These are phyloP conservation scores for Sipha flava DNA, from an alignment of 1,140 invertebrate genomes.

Conservation along the genomic window DNA sequence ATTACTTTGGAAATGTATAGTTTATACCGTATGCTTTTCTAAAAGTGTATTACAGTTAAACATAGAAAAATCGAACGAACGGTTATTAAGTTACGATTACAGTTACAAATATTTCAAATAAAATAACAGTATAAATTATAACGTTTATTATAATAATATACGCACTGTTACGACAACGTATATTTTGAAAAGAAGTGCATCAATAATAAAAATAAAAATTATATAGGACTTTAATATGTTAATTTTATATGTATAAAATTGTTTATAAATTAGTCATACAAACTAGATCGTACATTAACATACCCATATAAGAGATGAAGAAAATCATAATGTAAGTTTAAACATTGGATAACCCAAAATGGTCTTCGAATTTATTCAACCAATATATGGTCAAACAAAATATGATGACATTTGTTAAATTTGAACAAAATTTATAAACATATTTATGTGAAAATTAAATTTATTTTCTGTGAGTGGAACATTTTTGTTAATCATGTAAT, in stretches of 20 bases:
- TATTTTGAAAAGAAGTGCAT: background rate
- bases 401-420: background rate
- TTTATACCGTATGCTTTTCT: background rate
- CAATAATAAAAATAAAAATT: too few relatives aligned
- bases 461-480: too few relatives aligned
- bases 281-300: background rate
- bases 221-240: too few relatives aligned
- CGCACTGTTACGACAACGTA: too few relatives aligned
- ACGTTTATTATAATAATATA: too few relatives aligned
- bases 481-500: too few relatives aligned
- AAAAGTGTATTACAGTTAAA: background rate
- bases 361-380: background rate
- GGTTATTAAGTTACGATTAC: too few relatives aligned
- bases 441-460: background rate
- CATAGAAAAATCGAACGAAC: too few relatives aligned
- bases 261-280: background rate
- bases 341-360: background rate
- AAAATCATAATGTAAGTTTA: background rate
- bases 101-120: too few relatives aligned
- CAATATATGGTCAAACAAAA: background rate
- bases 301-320: background rate
- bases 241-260: background rate
- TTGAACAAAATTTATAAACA: background rate
- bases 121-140: too few relatives aligned
- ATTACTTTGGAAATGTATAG: background rate